Evolutionary conservation across 2,888 invertebrate species (phyloP).

Genomic region (Camponotus fellah): DNA sequence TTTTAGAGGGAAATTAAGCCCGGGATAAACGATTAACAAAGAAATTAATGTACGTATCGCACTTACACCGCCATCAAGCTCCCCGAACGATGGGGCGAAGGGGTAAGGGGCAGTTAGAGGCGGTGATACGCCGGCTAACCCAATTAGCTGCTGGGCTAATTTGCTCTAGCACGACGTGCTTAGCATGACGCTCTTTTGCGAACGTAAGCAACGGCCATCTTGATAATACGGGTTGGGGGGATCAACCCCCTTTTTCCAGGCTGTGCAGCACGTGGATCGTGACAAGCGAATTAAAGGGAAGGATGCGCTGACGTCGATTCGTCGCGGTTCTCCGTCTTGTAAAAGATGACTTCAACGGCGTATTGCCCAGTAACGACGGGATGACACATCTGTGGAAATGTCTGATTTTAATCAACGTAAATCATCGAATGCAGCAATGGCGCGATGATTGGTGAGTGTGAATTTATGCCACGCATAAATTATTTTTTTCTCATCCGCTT

Average conservation of each 20-base stretch:
- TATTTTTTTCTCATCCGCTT: neutral
- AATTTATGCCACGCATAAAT: slow-evolving; percentile 4
- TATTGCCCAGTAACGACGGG: no score
- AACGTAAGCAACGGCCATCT: slow-evolving; percentile 63
- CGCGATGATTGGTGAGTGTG: slow-evolving; percentile 27
- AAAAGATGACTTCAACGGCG: neutral
- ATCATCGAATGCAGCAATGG: neutral
- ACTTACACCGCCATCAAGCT: slow-evolving; percentile 27
- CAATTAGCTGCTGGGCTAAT: slow-evolving; percentile 73
- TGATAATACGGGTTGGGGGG: slow-evolving; percentile 60
- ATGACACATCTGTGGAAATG: neutral
- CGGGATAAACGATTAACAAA: slow-evolving; percentile 62
- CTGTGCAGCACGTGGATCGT: neutral
- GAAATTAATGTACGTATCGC: slow-evolving; percentile 67
- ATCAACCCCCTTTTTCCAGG: slow-evolving; percentile 42
- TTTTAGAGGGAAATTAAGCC: slow-evolving; percentile 61
- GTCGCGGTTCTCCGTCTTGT: neutral
- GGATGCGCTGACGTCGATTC: slow-evolving; percentile 21
- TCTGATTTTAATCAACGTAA: slow-evolving; percentile 5
- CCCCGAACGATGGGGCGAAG: neutral
- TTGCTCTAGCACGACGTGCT: slow-evolving; percentile 71
- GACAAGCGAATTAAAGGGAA: slow-evolving; percentile 14
- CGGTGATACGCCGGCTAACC: slow-evolving; percentile 63
- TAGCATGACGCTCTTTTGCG: slow-evolving; percentile 60
- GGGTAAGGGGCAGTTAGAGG: slow-evolving; percentile 36